These are phyloP conservation scores for Ceyx erithaca DNA, from an alignment of 2,797 vertebrate species.

Conservation along the genomic window DNA sequence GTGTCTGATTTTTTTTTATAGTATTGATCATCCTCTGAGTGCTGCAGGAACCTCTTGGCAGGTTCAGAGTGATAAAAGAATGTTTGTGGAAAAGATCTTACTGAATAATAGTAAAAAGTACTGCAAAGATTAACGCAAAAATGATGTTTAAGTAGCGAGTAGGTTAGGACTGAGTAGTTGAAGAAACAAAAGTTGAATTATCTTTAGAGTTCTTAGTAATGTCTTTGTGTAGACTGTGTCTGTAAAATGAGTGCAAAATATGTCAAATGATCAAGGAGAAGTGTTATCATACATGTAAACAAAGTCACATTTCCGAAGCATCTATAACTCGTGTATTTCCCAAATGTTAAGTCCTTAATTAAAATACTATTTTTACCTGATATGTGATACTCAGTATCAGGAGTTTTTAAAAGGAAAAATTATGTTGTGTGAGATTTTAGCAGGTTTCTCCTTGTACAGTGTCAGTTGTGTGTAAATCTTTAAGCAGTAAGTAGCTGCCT, in stretches of 20 bases:
- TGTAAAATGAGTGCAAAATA: neutral
- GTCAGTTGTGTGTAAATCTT: neutral
- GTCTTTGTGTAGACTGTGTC: neutral
- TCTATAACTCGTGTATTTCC: neutral
- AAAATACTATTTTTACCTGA: neutral
- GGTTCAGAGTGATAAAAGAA: neutral
- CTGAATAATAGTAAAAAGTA: neutral
- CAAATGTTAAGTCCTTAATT: neutral
- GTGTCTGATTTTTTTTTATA: neutral
- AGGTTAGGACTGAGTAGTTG: neutral
- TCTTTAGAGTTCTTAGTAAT: neutral
- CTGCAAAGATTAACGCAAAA: neutral
- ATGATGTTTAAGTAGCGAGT: neutral
- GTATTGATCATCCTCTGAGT: neutral
- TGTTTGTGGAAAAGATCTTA: neutral
- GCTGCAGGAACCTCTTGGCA: neutral
- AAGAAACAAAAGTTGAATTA: neutral
- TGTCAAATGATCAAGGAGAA: neutral
- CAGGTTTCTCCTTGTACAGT: fast-evolving
- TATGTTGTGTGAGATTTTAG: neutral
- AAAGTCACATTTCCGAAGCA: neutral
- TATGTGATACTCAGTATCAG: neutral
- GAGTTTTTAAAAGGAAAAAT: neutral
- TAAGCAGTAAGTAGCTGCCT: fast-evolving
- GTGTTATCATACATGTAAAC: fast-evolving